Conservation (phyloP, 2,797 vertebrate genomes). For the Esox masquinongy region DNA sequence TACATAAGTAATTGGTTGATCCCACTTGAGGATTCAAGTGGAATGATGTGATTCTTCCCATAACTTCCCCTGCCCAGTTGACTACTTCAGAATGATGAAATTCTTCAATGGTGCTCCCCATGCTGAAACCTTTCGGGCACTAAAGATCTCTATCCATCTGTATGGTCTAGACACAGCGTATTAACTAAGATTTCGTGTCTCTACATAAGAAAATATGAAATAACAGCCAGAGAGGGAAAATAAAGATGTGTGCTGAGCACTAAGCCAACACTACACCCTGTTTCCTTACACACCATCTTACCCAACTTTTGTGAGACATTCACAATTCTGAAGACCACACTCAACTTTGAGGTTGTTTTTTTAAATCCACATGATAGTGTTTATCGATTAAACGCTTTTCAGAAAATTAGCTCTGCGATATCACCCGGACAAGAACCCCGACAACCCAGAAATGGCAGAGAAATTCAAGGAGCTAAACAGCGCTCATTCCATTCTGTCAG, state of each 20-base stretch:
- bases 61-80: too few species aligned
- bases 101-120: too few species aligned
- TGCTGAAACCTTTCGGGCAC: too few species aligned
- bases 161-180: not conserved
- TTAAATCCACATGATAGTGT: not conserved
- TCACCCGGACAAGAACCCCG: constrained; percentile 90
- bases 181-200: not conserved
- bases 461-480: constrained; percentile 93
- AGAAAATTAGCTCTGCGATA: constrained; percentile 90
- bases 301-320: not conserved
- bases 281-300: not conserved
- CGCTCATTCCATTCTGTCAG: constrained; percentile 83
- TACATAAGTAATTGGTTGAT: too few species aligned
- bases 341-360: not conserved
- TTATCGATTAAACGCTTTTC: constrained; percentile 16
- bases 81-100: too few species aligned
- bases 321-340: not conserved
- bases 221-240: not conserved
- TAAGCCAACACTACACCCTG: not conserved
- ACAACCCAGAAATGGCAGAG: constrained; percentile 83
- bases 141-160: too few species aligned
- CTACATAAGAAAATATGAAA: not conserved
- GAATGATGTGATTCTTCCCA: too few species aligned
- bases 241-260: not conserved
- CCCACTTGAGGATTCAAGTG: too few species aligned